phyloP scores from a whole-genome alignment of 2,888 invertebrate species.

The Spialia ferax region DNA sequence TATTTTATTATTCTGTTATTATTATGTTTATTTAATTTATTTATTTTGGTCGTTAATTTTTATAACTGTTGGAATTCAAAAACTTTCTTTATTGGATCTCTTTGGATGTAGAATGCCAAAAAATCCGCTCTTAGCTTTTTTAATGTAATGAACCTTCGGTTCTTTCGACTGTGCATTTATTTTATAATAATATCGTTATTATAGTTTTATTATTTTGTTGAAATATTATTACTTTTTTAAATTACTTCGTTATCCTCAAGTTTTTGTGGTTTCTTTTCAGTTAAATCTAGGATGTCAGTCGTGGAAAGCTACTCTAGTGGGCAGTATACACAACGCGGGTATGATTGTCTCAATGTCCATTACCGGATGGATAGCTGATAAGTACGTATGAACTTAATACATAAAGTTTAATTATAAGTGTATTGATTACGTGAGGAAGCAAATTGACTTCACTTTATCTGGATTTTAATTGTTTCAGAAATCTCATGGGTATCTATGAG shows the following conservation, averaged over 20 bases:
- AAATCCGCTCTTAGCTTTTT: too few relatives aligned
- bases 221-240: too few relatives aligned
- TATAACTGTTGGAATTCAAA: too few relatives aligned
- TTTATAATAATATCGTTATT: too few relatives aligned
- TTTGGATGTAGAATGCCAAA: too few relatives aligned
- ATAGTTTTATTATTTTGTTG: too few relatives aligned
- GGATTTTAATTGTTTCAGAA: too few relatives aligned
- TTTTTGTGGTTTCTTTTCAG: conserved; percentile 53
- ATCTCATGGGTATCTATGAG: too few relatives aligned
- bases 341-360: conserved; percentile 88
- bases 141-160: too few relatives aligned
- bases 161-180: too few relatives aligned
- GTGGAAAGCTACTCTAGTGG: conserved; percentile 84
- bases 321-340: conserved; percentile 88
- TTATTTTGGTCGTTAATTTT: too few relatives aligned
- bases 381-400: conserved; percentile 53
- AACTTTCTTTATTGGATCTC: too few relatives aligned
- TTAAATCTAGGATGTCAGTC: conserved; percentile 71
- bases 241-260: conserved; percentile 34
- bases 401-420: background rate
- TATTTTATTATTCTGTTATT: background rate
- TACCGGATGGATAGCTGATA: conserved; percentile 88
- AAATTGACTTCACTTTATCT: background rate
- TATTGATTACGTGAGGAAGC: background rate
- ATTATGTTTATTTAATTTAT: background rate